Base-by-base conservation (phyloP, 2,888 invertebrate genomes). In the Cephus rjabovi region DNA sequence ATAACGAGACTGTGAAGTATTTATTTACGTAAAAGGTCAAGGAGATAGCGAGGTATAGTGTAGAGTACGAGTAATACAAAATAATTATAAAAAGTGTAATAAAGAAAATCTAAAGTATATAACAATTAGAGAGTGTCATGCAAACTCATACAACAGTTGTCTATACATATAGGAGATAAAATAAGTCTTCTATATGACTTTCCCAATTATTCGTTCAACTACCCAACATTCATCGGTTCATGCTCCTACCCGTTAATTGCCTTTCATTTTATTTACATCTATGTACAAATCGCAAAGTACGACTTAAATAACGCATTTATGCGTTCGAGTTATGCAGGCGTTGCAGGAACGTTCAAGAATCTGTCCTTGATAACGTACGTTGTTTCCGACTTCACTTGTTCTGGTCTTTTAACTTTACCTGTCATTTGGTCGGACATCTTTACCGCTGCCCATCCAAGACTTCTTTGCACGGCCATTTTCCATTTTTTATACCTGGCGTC, bases 401-500 rank as follows among this genome's bases (percentile, higher is more conserved):
- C 75, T 33, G 12, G 23, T 34, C 6, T 31, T 69, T 40, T 68
- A 37, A 68, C 79, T 81, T 93, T 94, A 95, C 95, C 95, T 94
- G 97, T 96, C 95, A 96, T 96, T 73, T 94, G 93, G 85, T 93
- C 92, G 12, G 96, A 95, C 91, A 95, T 96, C 90, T 96, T 95
- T 9, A 94, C 93, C 0, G 95, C 93, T 33, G 96, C 96, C 98
- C 98, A 98, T 81, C 97, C 97, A 85, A 98, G 94, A 69, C 97
- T 97, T 40, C 98, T 94, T 88, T 97, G 95, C 2, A 99, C 98
- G 0, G 98, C 98, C 95, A 97, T 96, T 92, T 98, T 98, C 98
- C 98, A 98, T 92, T 97, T 96, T 11, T 95, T 96, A 91, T 97
- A 98, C 81, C 98, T 94, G 6, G 94, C 93, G 89, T 96, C 95